Evolutionary conservation across 1,140 invertebrate species (phyloP).

Genomic region (Colletes latitarsis): DNA sequence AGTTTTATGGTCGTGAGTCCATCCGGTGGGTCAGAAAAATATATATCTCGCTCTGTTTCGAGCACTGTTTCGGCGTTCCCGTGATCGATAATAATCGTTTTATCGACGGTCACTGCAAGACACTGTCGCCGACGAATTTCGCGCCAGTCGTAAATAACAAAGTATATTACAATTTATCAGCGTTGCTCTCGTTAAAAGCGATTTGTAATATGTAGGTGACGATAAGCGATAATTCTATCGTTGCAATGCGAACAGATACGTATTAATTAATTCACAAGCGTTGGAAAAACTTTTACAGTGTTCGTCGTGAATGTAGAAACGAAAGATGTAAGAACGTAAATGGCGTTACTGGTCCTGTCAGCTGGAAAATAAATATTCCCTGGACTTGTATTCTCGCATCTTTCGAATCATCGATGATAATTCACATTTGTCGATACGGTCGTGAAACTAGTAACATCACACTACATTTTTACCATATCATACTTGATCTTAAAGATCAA

Average conservation of each 20-base stretch:
- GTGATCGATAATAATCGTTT: neutral
- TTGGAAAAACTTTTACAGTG: neutral
- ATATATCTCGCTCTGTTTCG: neutral
- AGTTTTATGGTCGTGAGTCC: neutral
- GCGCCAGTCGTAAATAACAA: neutral
- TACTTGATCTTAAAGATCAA: neutral
- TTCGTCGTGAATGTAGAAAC: neutral
- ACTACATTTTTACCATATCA: neutral
- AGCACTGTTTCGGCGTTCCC: neutral
- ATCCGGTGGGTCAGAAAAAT: no score
- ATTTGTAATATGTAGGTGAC: neutral
- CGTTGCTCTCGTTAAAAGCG: neutral
- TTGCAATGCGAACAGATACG: neutral
- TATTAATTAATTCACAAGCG: neutral
- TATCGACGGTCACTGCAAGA: neutral
- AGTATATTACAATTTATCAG: slow-evolving; percentile 9
- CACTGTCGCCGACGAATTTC: neutral
- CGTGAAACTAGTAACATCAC: neutral
- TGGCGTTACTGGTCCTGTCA: no score
- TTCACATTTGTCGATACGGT: neutral
- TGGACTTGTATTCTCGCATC: neutral
- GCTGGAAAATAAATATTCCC: no score
- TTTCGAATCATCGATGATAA: neutral
- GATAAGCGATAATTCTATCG: slow-evolving; percentile 22
- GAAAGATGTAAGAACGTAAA: slow-evolving; percentile 5